These are phyloP conservation scores for Cebidichthys violaceus DNA, from an alignment of 2,113 vertebrate species.

Conservation along the genomic window DNA sequence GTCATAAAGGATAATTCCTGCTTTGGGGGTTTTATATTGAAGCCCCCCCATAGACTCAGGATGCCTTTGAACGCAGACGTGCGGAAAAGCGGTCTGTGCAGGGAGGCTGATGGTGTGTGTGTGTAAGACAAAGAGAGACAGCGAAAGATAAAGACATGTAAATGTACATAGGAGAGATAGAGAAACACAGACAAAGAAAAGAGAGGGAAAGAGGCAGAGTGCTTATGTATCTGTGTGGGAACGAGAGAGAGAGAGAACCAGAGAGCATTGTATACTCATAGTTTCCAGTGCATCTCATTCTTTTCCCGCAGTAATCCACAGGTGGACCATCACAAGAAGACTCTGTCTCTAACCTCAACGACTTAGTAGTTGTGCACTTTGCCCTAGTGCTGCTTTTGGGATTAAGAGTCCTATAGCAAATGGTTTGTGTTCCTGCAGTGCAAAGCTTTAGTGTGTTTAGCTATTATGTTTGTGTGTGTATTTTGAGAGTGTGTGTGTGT, in stretches of 20 bases:
- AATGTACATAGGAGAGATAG: constrained; percentile 18
- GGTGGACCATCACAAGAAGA: constrained; percentile 79
- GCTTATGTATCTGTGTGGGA: constrained; percentile 54
- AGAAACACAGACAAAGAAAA: neutral
- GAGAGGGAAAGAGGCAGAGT: constrained; percentile 15
- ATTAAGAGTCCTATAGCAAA: constrained; percentile 70
- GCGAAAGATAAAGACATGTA: constrained; percentile 22
- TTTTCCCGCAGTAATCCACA: constrained; percentile 75
- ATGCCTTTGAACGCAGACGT: constrained; percentile 73
- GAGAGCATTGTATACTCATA: constrained; percentile 60
- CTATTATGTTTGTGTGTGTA: constrained; percentile 50
- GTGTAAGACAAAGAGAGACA: constrained; percentile 6
- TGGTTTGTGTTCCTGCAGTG: constrained; percentile 60
- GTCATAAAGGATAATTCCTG: constrained; percentile 79
- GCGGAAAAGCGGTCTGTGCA: constrained; percentile 47
- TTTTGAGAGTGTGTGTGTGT: constrained; percentile 22
- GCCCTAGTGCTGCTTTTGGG: constrained; percentile 57
- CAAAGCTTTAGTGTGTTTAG: constrained; percentile 53
- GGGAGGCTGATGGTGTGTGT: constrained; percentile 46
- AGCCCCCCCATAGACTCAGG: constrained; percentile 74
- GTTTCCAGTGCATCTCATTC: constrained; percentile 77
- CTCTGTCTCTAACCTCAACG: constrained; percentile 72
- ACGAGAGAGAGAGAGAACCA: constrained; percentile 37
- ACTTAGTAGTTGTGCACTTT: constrained; percentile 68
- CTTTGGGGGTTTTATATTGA: constrained; percentile 72